Base-by-base conservation (phyloP, 2,888 invertebrate species). In the Laothoe populi region DNA sequence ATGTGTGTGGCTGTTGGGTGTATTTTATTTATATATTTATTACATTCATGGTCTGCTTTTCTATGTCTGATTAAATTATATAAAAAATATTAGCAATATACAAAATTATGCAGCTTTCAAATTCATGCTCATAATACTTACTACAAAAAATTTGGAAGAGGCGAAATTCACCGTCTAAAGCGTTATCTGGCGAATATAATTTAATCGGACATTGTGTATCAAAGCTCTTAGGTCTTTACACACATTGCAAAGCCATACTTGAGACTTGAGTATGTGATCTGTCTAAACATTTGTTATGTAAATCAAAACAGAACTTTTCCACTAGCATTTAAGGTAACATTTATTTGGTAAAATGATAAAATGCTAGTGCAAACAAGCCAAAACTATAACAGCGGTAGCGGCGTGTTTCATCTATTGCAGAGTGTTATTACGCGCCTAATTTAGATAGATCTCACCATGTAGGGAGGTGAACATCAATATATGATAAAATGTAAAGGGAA, bases 361-460 rank as follows among this genome's bases (percentile, higher is more conserved):
- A 53, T 53, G 35, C 53, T 68, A 64, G 49, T 66, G 57, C 66
- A 74, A 67, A 74, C 68, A 72, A 77, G 73, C 68, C 67, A 68
- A 72, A 77, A 72, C 10, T 48, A 72, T 70, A 67, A 70, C 66
- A 72, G 70, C 73, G 77, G 82, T 74, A 77, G 72, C 78, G 69
- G 75, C 83, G 81, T 82, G 81, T 78, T 78, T 77, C 78, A 78
- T 74, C 77, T 78, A 81, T 80, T 76, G 75, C 77, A 77, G 81
- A 77, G 81, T 84, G 79, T 84, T 84, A 79, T 83, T 81, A 80
- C 76, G 73, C 73, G 75, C 79, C 79, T 76, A 77, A 81, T 77
- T 73, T 31, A 53, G 53, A 10, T 69, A 80, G 76, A 77, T 82
- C 79, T 77, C 71, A 74, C 81, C 81, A 81, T 86, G 84, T 84